Evolutionary conservation across 2,888 invertebrate species (phyloP).

Genomic region (Brachynemurus nebulosus): DNA sequence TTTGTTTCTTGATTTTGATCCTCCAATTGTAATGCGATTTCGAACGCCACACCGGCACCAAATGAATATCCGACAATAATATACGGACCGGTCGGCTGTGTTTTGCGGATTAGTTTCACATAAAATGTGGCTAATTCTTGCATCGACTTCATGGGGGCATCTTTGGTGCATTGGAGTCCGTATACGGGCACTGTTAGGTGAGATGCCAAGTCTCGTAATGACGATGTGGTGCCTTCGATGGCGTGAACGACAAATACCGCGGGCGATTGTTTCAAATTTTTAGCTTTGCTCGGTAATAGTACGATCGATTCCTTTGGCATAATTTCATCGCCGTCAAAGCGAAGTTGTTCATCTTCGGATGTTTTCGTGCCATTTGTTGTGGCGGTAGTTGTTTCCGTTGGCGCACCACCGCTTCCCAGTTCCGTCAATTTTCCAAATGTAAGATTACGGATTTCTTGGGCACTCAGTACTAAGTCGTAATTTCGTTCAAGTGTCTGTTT

Average conservation of each 20-base stretch:
- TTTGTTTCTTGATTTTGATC: slow-evolving; percentile 39
- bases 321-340: slow-evolving; percentile 40
- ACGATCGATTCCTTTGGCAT: slow-evolving; percentile 63
- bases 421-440: slow-evolving; percentile 63
- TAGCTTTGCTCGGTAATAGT: slow-evolving; percentile 44
- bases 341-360: slow-evolving; percentile 32
- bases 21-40: slow-evolving; percentile 82
- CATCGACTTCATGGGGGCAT: slow-evolving; percentile 60
- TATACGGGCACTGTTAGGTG: slow-evolving; percentile 63
- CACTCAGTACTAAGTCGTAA: slow-evolving; percentile 79
- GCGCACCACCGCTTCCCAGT: slow-evolving; percentile 31
- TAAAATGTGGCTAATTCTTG: slow-evolving; percentile 58
- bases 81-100: slow-evolving; percentile 75
- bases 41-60: slow-evolving; percentile 88
- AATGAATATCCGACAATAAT: slow-evolving; percentile 89
- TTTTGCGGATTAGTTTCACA: slow-evolving; percentile 53
- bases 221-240: slow-evolving; percentile 72
- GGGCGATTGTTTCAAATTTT: slow-evolving; percentile 32
- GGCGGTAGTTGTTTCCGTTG: slow-evolving; percentile 19
- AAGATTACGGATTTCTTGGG: slow-evolving; percentile 78
- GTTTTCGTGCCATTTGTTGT: slow-evolving; percentile 27
- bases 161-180: slow-evolving; percentile 78
- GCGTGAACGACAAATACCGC: slow-evolving; percentile 62
- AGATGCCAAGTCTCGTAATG: slow-evolving; percentile 55
- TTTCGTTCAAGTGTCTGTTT: slow-evolving; percentile 89